phyloP scores from a whole-genome alignment of 2,113 vertebrate genomes.

The Tauraco erythrolophus region DNA sequence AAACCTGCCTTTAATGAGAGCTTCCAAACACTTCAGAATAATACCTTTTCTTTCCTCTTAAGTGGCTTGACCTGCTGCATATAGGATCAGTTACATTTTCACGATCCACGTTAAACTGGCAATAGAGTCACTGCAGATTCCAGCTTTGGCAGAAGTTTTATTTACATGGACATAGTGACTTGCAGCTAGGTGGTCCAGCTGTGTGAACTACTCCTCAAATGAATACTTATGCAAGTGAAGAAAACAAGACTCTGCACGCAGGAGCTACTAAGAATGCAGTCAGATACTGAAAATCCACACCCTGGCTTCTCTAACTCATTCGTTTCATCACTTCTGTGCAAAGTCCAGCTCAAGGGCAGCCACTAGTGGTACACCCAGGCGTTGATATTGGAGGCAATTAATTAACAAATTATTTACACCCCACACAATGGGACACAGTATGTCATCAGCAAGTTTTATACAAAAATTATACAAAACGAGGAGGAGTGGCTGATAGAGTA shows the following conservation, averaged over 20 bases:
- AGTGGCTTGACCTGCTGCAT: neutral
- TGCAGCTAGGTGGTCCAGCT: neutral
- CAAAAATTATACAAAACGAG: neutral
- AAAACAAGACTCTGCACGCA: neutral
- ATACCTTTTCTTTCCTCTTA: neutral
- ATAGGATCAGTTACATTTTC: neutral
- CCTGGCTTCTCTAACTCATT: neutral
- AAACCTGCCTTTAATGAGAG: neutral
- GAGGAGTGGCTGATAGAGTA: neutral
- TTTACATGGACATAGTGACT: neutral
- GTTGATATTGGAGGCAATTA: neutral
- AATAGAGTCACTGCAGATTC: neutral
- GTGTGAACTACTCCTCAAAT: neutral
- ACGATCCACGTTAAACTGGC: neutral
- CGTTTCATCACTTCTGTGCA: neutral
- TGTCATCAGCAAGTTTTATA: neutral
- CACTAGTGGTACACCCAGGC: neutral
- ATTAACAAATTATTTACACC: neutral
- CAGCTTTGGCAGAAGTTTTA: neutral
- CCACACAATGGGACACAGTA: neutral
- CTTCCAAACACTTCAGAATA: neutral
- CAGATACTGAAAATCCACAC: neutral
- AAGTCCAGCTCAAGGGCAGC: neutral
- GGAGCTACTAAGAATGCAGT: neutral
- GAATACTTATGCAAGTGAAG: rapidly evolving